Conservation (phyloP, 2,888 invertebrate species). For the Lithophane socia region DNA sequence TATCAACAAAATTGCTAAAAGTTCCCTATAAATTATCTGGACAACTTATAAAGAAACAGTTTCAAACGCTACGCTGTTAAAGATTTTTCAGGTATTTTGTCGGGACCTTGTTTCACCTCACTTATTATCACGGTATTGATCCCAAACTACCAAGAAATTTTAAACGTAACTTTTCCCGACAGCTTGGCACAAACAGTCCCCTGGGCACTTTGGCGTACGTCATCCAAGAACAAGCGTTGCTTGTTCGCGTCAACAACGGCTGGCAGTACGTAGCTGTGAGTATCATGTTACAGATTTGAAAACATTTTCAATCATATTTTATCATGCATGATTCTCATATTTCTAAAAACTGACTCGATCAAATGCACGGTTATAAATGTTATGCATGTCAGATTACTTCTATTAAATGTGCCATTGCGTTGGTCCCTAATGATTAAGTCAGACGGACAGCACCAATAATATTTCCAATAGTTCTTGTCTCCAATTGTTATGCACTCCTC, state of each 20-base stretch:
- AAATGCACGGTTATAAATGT: neutral
- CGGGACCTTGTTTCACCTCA: neutral
- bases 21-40: neutral
- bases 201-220: slow-evolving; percentile 98
- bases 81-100: neutral
- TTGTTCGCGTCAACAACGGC: slow-evolving; percentile 97
- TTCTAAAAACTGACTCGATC: neutral
- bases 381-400: neutral
- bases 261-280: slow-evolving; percentile 98
- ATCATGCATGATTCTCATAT: neutral
- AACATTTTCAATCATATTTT: neutral
- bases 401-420: neutral
- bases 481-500: neutral
- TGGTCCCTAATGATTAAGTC: neutral
- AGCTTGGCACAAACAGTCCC: slow-evolving; percentile 86
- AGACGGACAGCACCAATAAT: neutral
- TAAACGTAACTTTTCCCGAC: slow-evolving; percentile 61
- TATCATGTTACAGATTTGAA: slow-evolving; percentile 67
- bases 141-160: neutral
- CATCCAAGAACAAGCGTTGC: slow-evolving; percentile 96
- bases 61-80: neutral
- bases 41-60: neutral
- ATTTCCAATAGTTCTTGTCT: neutral
- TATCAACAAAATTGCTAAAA: neutral
- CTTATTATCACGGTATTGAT: slow-evolving; percentile 5